These are phyloP conservation scores for Elegia similella DNA, from an alignment of 2,888 invertebrate species.

Conservation along the genomic window DNA sequence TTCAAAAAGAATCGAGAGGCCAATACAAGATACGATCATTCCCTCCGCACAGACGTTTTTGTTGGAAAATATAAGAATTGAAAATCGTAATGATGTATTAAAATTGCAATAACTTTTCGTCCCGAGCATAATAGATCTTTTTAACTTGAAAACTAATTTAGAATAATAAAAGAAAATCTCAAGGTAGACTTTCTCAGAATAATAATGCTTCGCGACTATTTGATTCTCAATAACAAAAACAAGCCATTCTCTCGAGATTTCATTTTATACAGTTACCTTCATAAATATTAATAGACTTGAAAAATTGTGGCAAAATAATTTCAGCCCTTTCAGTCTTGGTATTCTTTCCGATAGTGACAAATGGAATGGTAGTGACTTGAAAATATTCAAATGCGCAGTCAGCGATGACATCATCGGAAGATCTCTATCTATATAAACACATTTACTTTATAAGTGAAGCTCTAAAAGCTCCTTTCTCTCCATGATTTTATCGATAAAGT, in stretches of 20 bases:
- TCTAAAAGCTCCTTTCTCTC: not conserved
- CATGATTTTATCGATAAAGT: not conserved
- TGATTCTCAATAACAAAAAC: not conserved
- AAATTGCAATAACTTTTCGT: not conserved
- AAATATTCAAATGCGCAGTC: conserved; percentile 2
- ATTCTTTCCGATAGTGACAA: not conserved
- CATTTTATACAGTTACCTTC: not conserved
- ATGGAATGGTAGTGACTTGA: conserved; percentile 1
- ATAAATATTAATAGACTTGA: conserved; percentile 13
- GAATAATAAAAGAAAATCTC: not conserved
- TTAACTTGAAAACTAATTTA: not conserved
- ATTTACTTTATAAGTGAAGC: not conserved
- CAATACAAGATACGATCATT: not conserved
- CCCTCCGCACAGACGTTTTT: not conserved
- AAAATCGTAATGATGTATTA: not conserved
- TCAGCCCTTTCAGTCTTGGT: not conserved
- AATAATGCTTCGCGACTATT: not conserved
- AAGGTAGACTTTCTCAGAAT: not conserved
- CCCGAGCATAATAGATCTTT: not conserved
- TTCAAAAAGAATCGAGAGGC: conserved; percentile 3
- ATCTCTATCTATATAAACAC: not conserved
- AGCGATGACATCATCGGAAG: not conserved
- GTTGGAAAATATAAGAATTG: not conserved
- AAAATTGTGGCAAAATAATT: conserved; percentile 7
- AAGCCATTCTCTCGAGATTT: not conserved